phyloP scores from a whole-genome alignment of 2,113 vertebrate species.

The Tenrec ecaudatus region DNA sequence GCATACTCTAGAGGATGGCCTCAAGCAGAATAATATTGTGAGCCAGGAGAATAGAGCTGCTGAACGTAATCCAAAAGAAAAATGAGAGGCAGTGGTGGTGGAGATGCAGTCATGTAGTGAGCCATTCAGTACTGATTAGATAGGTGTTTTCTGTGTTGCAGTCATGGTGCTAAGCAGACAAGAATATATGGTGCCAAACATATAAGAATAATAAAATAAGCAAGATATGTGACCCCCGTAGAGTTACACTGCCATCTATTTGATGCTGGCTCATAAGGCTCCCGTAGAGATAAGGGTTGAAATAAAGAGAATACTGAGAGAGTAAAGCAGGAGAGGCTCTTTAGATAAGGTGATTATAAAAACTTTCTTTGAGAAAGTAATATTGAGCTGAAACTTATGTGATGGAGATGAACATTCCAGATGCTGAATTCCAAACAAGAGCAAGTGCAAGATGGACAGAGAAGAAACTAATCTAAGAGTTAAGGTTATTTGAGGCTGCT shows the following conservation, averaged over 20 bases:
- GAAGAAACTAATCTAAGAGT: background rate
- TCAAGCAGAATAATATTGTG: background rate
- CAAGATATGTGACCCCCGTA: background rate
- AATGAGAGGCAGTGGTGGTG: background rate
- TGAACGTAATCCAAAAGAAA: slow-evolving; percentile 6
- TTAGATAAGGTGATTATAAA: background rate
- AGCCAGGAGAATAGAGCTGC: background rate
- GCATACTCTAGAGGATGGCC: background rate
- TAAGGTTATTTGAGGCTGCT: background rate
- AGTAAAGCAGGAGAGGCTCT: background rate
- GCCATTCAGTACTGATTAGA: background rate
- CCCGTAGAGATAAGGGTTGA: background rate
- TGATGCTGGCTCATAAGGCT: too few species aligned
- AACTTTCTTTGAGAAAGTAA: background rate
- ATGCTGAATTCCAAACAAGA: background rate
- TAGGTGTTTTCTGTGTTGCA: background rate
- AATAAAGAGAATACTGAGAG: background rate
- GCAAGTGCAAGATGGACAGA: background rate
- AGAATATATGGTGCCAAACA: too few species aligned
- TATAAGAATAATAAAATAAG: background rate
- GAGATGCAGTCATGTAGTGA: background rate
- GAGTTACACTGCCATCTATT: too few species aligned
- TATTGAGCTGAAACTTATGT: slow-evolving; percentile 1
- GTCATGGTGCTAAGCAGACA: background rate
- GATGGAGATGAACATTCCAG: background rate